A percentile compares a stretch with the other conserved stretches of the same genome.
Evolutionary conservation across 2,888 invertebrate species (phyloP).

Genomic region (Dryomyza anilis): DNA sequence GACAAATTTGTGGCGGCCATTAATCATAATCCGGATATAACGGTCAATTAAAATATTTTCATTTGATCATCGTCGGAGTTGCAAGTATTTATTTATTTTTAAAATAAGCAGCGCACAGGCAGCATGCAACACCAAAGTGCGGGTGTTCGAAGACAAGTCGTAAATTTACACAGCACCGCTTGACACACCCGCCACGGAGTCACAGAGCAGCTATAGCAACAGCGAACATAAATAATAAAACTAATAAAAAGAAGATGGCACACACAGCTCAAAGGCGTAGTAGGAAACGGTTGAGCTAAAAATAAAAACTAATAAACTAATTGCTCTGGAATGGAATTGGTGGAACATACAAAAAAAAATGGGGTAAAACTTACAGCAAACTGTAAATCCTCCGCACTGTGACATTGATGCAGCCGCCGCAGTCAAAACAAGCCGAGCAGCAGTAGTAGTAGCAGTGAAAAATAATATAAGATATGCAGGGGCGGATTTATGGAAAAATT

Average conservation of each 20-base stretch:
- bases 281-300: neutral
- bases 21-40: slow-evolving; percentile 11
- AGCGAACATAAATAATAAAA: neutral
- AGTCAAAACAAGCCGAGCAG: neutral
- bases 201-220: neutral
- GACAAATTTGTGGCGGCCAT: slow-evolving; percentile 25
- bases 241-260: neutral
- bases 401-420: slow-evolving; percentile 1
- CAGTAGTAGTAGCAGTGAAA: no score
- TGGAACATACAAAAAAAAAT: neutral
- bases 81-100: no score
- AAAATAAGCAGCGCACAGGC: neutral
- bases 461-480: no score
- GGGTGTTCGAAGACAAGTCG: slow-evolving; percentile 3
- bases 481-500: no score
- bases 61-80: no score
- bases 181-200: slow-evolving; percentile 17
- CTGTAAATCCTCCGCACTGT: no score
- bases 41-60: slow-evolving; percentile 19
- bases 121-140: neutral
- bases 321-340: neutral
- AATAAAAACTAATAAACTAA: slow-evolving; percentile 25
- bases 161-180: slow-evolving; percentile 17
- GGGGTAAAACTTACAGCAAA: no score
- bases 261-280: neutral